Base-by-base conservation (phyloP, 1,140 invertebrate genomes). In the Polyergus mexicanus region DNA sequence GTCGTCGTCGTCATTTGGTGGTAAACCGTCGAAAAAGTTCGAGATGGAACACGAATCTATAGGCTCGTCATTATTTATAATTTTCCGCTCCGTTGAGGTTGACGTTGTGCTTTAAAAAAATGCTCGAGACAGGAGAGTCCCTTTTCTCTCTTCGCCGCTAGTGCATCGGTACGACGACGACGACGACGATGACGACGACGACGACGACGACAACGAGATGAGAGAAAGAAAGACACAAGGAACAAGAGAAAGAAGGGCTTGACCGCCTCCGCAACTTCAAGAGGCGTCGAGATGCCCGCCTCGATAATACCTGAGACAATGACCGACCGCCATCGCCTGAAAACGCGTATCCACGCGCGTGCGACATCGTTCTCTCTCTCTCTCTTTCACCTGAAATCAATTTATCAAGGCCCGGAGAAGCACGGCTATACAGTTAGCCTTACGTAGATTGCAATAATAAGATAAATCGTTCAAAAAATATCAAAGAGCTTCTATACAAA, bases 31-130 rank as follows among this genome's bases (percentile, higher is more conserved):
- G 54, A 32, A 25, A 58, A 68, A 38, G 54, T 44, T 38, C 16
- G n/a, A 58, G 25, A 68, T 25, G 32, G 63, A 68, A 47, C 51
- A 81, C 47, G 71, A 88, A 89, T 92, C 88, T 89, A 91, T 89
- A 90, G 90, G 76, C 88, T 92, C 92, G 92, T 93, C 93, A 92
- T 94, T 94, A 94, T 94, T 94, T 94, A 94, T 94, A 94, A 94
- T 94, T 94, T 94, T 94, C 94, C 93, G 93, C 90, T 93, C 86
- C 88, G 89, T 91, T 84, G 87, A 60, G 85, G 54, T n/a, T 60
- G 66, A 68, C 88, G 47, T 80, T 75, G 58, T 90, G 90, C 90
- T 90, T 93, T 93, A 89, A 93, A 91, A 93, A 90, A 93, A 92
- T 92, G 62, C 86, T 66, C 60, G 58, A 71, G 47, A 74, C 66